Base-by-base conservation (phyloP, 2,797 vertebrate genomes). In the Pyrocephalus nanus region DNA sequence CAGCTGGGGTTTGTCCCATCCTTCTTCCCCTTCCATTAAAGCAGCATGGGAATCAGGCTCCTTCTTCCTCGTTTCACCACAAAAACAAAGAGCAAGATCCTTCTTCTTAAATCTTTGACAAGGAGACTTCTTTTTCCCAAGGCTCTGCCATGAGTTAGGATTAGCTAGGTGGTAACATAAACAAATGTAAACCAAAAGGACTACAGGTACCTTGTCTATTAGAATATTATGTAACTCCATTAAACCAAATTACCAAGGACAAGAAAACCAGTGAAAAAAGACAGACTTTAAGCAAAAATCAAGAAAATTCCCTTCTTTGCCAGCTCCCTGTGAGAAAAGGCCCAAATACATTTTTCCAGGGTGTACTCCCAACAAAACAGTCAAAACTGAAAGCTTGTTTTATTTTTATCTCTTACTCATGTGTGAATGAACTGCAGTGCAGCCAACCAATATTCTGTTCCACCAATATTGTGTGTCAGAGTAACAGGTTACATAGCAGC, bases 21-120 rank as follows among this genome's bases (percentile, higher is more conserved):
- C 77, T 88, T 19, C 69, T 81, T 94, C n/a, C 10, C 42, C 77
- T 90, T 89, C 20, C n/a, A 60, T 78, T 73, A 84, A 90, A 87
- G n/a, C 61, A 87, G 19, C 18, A 25, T 71, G n/a, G 57, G 36
- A 82, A 77, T 62, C 45, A 13, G 58, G 12, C 57, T 71, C 48
- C 7, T 27, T 84, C 67, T 85, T 86, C 83, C 26, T 78, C 58
- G 47, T 91, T 91, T 93, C 29, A 4, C n/a, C 51, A 60, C n/a
- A 64, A 88, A 88, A 62, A n/a, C 3, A 6, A 82, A 64, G 54
- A 93, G 42, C 30, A 71, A 43, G 20, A n/a, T 84, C 30, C 27
- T 7, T 65, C 55, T 61, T 75, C 73, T 65, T 34, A 69, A 65
- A 25, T 69, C 38, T 92, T 90, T 91, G 54, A 58, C 2, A 1